A percentile compares a stretch with the other conserved stretches of the same genome.
phyloP scores from a whole-genome alignment of 2,797 vertebrate genomes.

The Aphelocoma californica region DNA sequence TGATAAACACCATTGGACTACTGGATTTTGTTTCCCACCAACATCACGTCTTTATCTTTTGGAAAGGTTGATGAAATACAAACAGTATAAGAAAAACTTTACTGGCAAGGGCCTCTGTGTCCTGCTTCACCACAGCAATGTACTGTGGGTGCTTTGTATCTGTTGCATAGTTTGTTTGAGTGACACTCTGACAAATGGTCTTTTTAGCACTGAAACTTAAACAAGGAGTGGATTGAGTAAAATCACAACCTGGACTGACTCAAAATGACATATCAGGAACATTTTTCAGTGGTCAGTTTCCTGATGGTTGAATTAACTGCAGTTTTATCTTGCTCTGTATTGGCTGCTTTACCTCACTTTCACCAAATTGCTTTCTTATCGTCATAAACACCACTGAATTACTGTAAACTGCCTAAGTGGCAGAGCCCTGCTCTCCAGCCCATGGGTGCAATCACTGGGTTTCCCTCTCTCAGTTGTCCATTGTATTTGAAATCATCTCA shows the following conservation, averaged over 20 bases:
- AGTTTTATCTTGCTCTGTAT: slow-evolving; percentile 51
- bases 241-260: slow-evolving; percentile 59
- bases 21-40: slow-evolving; percentile 62
- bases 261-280: slow-evolving; percentile 63
- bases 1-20: slow-evolving; percentile 43
- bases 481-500: not conserved
- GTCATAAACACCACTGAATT: slow-evolving; percentile 16
- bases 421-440: not conserved
- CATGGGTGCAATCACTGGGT: not conserved
- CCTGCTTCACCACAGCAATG: not conserved
- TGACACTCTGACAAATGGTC: slow-evolving; percentile 63
- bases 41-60: slow-evolving; percentile 51
- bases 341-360: slow-evolving; percentile 60
- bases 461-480: not conserved
- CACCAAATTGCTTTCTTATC: slow-evolving; percentile 60
- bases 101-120: slow-evolving; percentile 26
- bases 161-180: slow-evolving; percentile 38
- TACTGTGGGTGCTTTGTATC: slow-evolving; percentile 38
- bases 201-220: slow-evolving; percentile 60
- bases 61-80: slow-evolving; percentile 64
- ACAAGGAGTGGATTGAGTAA: slow-evolving; percentile 60
- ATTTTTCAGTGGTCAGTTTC: slow-evolving; percentile 64
- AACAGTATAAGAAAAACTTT: slow-evolving; percentile 51
- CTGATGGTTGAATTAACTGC: slow-evolving; percentile 61
- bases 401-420: slow-evolving; percentile 18